These are phyloP conservation scores for Heliconius nattereri DNA, from an alignment of 1,140 invertebrate species.

Conservation along the genomic window DNA sequence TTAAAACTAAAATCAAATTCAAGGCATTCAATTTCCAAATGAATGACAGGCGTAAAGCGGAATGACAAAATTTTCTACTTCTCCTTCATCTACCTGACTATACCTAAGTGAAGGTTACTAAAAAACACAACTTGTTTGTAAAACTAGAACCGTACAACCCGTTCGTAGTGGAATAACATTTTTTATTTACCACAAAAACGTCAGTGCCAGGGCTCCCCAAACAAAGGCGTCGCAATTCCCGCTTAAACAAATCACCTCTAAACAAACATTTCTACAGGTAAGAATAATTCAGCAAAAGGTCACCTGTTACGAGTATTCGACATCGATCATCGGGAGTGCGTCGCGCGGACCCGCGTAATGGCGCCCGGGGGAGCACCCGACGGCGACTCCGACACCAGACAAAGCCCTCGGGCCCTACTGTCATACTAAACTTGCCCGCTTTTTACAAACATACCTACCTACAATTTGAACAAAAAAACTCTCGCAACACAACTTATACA, in stretches of 20 bases:
- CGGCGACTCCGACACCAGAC: slow-evolving; percentile 63
- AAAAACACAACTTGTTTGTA: not conserved
- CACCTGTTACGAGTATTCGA: slow-evolving; percentile 76
- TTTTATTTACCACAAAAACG: slow-evolving; percentile 57
- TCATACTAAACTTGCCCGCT: slow-evolving; percentile 64
- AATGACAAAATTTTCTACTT: not conserved
- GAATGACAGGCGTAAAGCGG: not conserved
- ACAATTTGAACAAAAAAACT: slow-evolving; percentile 55
- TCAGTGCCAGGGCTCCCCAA: slow-evolving; percentile 49
- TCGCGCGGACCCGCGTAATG: slow-evolving; percentile 73
- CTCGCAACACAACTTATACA: slow-evolving; percentile 44
- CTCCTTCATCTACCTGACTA: not conserved
- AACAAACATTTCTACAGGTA: slow-evolving; percentile 77
- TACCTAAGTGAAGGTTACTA: not conserved
- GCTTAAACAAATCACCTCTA: slow-evolving; percentile 72
- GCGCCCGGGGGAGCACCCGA: slow-evolving; percentile 65
- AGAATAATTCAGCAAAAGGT: slow-evolving; percentile 78
- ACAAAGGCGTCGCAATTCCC: slow-evolving; percentile 67
- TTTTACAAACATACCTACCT: slow-evolving; percentile 53
- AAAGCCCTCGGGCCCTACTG: slow-evolving; percentile 61
- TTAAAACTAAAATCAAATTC: no score
- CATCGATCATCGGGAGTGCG: slow-evolving; percentile 78
- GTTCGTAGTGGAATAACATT: slow-evolving; percentile 39
- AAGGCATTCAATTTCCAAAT: no score
- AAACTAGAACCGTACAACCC: not conserved